Evolutionary conservation across 2,113 vertebrate genomes (phyloP), one percentile per base, ranked within the genome.

Genomic region (Sciurus niger): DNA sequence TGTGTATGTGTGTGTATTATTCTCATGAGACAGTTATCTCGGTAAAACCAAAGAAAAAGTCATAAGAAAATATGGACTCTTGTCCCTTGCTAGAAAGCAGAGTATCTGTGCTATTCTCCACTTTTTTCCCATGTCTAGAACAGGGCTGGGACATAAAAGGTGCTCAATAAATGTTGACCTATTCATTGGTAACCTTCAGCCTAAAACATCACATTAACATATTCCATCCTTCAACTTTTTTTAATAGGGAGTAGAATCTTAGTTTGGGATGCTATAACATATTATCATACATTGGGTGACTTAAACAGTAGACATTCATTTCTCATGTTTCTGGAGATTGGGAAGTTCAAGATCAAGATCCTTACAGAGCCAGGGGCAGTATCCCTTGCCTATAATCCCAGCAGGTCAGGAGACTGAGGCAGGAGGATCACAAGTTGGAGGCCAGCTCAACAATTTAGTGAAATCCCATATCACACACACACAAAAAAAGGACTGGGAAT

Each of bases 11-110:
- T 60, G 14, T 55, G 20, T 51, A 16, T 65, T 48, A n/a, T 93
- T 94, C 86, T 87, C 65, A 60, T 25, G 46, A 72, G n/a, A 63
- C 43, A 77, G 9, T 91, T 93, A 48, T 89, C 9, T 94, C 43
- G 70, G 46, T 84, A 28, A 78, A 86, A 22, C 58, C 86, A 78
- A 88, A 93, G 67, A 65, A 43, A 60, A 88, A 88, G 37, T 51
- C 84, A 4, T 70, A 85, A 90, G 60, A 76, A 84, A 72, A 40
- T 48, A 32, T 10, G 18, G 13, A 32, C n/a, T n/a, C 17, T 76
- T 0, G 8, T 74, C 70, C 20, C n/a, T 80, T 4, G 10, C 17
- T 70, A 43, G 30, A 73, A 97, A 30, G 55, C 37, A 65, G 8
- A n/a, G 32, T 60, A n/a, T 22, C 25, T 82, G 20, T 48, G 67